Evolutionary conservation across 1,140 invertebrate species (phyloP).

Genomic region (Apolygus lucorum): DNA sequence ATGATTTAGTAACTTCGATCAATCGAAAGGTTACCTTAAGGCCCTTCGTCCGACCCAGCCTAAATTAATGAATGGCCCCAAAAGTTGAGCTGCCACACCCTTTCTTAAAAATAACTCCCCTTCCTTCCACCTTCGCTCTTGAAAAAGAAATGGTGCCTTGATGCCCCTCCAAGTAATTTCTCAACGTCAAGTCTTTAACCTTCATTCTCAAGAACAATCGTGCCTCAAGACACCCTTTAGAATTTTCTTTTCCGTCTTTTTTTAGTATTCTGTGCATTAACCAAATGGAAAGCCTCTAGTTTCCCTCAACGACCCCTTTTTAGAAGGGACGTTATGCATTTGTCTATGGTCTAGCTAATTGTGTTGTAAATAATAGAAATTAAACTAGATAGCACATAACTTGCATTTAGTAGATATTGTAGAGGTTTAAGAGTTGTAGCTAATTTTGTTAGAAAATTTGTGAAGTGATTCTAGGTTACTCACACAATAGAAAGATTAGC

Average conservation of each 20-base stretch:
- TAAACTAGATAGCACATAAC: not conserved
- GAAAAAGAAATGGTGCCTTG: not conserved
- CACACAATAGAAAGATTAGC: too few species aligned
- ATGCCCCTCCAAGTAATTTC: conserved; percentile 1
- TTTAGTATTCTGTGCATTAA: not conserved
- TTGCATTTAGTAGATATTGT: not conserved
- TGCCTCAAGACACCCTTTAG: not conserved
- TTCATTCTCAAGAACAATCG: conserved; percentile 2
- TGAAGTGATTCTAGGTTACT: too few species aligned
- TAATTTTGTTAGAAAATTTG: too few species aligned
- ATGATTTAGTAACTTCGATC: not conserved
- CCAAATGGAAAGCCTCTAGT: not conserved
- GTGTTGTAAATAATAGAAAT: conserved; percentile 14
- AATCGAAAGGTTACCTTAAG: not conserved
- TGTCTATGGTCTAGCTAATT: conserved; percentile 3
- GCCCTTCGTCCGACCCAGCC: not conserved
- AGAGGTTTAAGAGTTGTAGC: not conserved
- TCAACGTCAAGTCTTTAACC: conserved; percentile 9
- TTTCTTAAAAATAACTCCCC: conserved; percentile 2
- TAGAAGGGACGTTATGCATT: not conserved
- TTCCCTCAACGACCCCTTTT: not conserved
- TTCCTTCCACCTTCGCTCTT: not conserved
- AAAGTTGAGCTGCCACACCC: conserved; percentile 16
- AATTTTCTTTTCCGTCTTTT: too few species aligned
- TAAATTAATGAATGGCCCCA: conserved; percentile 4